Evolutionary conservation across 2,113 vertebrate species (phyloP).

Genomic region (Cryptomyrus ogoouensis): DNA sequence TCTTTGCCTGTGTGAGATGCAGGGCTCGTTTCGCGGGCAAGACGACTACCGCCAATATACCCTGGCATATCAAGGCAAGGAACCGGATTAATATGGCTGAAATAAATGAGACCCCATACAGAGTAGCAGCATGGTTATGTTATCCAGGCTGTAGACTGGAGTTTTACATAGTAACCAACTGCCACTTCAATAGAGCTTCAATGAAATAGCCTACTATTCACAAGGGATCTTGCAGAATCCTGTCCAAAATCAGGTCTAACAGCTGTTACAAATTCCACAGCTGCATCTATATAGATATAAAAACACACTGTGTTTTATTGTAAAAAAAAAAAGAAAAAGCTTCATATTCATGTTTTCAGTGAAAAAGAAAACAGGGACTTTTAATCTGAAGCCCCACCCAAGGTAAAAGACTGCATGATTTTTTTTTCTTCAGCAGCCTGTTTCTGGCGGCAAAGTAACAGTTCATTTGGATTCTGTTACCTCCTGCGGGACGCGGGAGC

Average conservation of each 20-base stretch:
- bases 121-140: not conserved
- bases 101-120: not conserved
- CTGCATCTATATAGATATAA: not conserved
- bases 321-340: not conserved
- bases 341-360: not conserved
- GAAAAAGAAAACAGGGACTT: not conserved
- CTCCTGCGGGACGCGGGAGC: not conserved
- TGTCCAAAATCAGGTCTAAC: not conserved
- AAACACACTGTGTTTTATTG: not conserved
- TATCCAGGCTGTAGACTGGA: not conserved
- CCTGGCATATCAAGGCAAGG: not conserved
- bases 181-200: not conserved
- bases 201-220: not conserved
- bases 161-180: not conserved
- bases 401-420: not conserved
- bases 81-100: not conserved
- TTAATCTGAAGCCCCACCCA: not conserved
- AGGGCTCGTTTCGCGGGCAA: not conserved
- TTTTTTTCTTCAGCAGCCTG: not conserved
- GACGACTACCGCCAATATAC: not conserved
- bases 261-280: not conserved
- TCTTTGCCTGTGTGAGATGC: not conserved
- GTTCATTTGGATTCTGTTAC: not conserved
- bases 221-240: not conserved
- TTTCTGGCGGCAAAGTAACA: not conserved